Conservation (phyloP, 2,888 invertebrate genomes). For the Phortica okadai region DNA sequence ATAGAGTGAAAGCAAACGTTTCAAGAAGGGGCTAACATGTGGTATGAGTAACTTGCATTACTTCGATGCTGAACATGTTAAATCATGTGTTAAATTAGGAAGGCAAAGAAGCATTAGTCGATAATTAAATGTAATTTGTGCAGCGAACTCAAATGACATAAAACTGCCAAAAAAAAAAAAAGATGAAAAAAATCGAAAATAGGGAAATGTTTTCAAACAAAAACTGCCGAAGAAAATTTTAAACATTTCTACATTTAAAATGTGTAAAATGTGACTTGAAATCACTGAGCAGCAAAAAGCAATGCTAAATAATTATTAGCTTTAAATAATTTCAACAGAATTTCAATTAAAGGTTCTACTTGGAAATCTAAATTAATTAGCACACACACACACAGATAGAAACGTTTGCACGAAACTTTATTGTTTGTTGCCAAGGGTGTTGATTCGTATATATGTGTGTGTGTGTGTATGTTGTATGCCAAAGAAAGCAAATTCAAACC, state of each 20-base stretch:
- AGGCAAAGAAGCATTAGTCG: too few relatives aligned
- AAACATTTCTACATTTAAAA: neutral
- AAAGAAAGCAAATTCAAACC: neutral
- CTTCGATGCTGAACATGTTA: too few relatives aligned
- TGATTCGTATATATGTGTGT: too few relatives aligned
- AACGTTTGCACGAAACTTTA: too few relatives aligned
- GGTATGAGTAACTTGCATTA: too few relatives aligned
- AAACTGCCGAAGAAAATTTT: neutral
- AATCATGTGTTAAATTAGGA: too few relatives aligned
- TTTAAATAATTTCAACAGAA: neutral
- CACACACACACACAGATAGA: neutral
- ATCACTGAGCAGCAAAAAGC: neutral
- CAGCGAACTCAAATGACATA: neutral
- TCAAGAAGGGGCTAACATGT: too few relatives aligned
- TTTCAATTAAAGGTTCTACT: neutral
- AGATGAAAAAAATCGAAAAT: neutral
- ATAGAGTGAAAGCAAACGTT: too few relatives aligned
- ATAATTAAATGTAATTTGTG: too few relatives aligned
- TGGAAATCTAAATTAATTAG: constrained; percentile 2
- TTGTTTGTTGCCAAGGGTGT: too few relatives aligned
- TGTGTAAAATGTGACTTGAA: neutral
- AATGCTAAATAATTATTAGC: neutral
- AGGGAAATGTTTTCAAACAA: neutral
- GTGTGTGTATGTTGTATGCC: neutral
- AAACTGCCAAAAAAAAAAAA: neutral